Evolutionary conservation across 2,113 vertebrate genomes (phyloP), one percentile per base, ranked within the genome.

Genomic region (Xiphias gladius): DNA sequence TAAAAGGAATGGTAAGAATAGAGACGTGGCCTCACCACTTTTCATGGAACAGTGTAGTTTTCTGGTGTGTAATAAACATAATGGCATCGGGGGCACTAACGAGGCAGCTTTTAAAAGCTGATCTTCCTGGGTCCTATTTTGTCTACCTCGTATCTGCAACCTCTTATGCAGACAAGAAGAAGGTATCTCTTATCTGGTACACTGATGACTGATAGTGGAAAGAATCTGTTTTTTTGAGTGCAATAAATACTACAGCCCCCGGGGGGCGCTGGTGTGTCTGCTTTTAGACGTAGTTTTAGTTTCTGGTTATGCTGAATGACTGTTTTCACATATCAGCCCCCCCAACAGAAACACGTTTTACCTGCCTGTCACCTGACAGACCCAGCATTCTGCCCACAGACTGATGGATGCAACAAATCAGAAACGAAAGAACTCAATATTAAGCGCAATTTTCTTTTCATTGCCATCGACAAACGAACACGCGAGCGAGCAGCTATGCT

Each of bases 391-490:
- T 54, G 50, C 73, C 35, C 54, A 79, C 55, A 65, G 26, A 81
- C n/a, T 28, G 55, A 88, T 73, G 76, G 72, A 79, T 22, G 83
- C 79, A 78, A 89, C 80, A 68, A 59, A 87, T 72, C 71, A 59
- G 74, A 24, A 16, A 82, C 62, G 20, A 73, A 54, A 46, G 79
- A 79, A 54, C 61, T 67, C 1, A 3, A 74, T 77, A 87, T 71
- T 46, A 74, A 83, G 80, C 73, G 10, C 52, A 24, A 1, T 30
- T 54, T 55, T 72, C 82, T 89, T 90, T 89, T 67, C 48, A 66
- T 73, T 88, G 86, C 84, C 82, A 90, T 83, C n/a, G 19, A 89
- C 66, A 92, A 86, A 91, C 52, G 72, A 84, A 90, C 71, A 92
- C 76, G 78, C 43, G 6, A 82, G 86, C 67, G 28, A 88, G 92